Percentiles rank a stretch among this genome's conserved stretches.
Conservation (phyloP, 2,888 invertebrate species). For the Aleiodes leptofemur region DNA sequence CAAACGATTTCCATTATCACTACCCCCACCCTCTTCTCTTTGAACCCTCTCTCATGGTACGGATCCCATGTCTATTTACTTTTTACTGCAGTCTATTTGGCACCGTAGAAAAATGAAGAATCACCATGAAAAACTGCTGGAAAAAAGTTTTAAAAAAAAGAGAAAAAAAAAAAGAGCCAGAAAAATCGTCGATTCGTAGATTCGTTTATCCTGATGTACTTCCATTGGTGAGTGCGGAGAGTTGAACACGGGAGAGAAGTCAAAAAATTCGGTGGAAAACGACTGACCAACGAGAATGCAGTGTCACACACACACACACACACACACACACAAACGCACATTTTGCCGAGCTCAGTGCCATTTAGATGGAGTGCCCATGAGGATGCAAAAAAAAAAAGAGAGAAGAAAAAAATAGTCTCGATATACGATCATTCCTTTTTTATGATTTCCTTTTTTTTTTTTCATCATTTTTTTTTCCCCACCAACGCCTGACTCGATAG, state of each 20-base stretch:
- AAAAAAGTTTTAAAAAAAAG: background rate
- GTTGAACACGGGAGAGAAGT: slow-evolving; percentile 24
- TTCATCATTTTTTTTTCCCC: slow-evolving; percentile 7
- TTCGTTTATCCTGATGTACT: slow-evolving; percentile 38
- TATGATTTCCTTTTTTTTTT: slow-evolving; percentile 2
- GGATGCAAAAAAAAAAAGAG: slow-evolving; percentile 20
- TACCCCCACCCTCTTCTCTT: background rate
- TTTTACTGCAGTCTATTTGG: slow-evolving; percentile 18
- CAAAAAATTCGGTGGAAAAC: slow-evolving; percentile 32
- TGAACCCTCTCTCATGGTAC: background rate
- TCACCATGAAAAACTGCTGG: slow-evolving; percentile 3
- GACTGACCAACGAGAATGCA: slow-evolving; percentile 9
- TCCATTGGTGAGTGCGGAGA: slow-evolving; percentile 28
- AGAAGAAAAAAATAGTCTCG: slow-evolving; percentile 31
- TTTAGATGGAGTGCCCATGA: slow-evolving; percentile 43
- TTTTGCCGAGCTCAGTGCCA: slow-evolving; percentile 28
- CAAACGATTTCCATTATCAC: background rate
- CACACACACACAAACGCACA: slow-evolving; percentile 13
- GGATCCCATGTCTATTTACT: slow-evolving; percentile 9
- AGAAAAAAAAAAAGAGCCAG: background rate
- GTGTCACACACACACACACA: background rate
- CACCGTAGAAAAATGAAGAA: slow-evolving; percentile 12
- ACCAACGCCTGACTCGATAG: slow-evolving; percentile 32
- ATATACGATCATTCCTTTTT: slow-evolving; percentile 37
- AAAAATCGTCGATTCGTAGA: slow-evolving; percentile 27